Evolutionary conservation across 1,140 invertebrate species (phyloP).

Genomic region (Trichonephila inaurata): DNA sequence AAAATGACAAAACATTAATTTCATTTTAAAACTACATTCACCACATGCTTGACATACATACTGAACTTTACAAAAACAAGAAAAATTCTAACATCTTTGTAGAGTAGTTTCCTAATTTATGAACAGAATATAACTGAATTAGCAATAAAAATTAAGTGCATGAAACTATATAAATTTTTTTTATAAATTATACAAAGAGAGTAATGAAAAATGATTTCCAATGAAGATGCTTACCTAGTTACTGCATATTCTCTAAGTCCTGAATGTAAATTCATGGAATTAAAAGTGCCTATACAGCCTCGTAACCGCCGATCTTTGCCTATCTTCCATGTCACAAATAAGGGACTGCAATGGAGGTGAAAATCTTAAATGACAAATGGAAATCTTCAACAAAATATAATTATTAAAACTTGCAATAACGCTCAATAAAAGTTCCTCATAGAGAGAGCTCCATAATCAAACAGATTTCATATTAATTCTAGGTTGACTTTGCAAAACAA

Average conservation of each 20-base stretch:
- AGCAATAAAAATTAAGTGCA: background rate
- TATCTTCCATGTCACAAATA: slow-evolving; percentile 99
- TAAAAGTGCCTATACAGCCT: slow-evolving; percentile 98
- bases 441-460: too few relatives aligned
- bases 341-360: slow-evolving; percentile 87
- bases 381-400: background rate
- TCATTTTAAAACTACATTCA: too few relatives aligned
- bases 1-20: too few relatives aligned
- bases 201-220: background rate
- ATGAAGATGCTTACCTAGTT: slow-evolving; percentile 86
- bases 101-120: too few relatives aligned
- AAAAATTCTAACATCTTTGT: too few relatives aligned
- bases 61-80: too few relatives aligned
- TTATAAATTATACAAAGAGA: background rate
- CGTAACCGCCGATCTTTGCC: slow-evolving; percentile 94
- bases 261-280: slow-evolving; percentile 94
- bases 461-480: too few relatives aligned
- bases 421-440: too few relatives aligned
- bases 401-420: too few relatives aligned
- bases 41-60: too few relatives aligned
- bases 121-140: too few relatives aligned
- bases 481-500: too few relatives aligned
- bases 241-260: slow-evolving; percentile 97
- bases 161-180: background rate
- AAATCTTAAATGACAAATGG: slow-evolving; percentile 46